Evolutionary conservation across 1,140 invertebrate species (phyloP).

Genomic region (Nilaparvata lugens): DNA sequence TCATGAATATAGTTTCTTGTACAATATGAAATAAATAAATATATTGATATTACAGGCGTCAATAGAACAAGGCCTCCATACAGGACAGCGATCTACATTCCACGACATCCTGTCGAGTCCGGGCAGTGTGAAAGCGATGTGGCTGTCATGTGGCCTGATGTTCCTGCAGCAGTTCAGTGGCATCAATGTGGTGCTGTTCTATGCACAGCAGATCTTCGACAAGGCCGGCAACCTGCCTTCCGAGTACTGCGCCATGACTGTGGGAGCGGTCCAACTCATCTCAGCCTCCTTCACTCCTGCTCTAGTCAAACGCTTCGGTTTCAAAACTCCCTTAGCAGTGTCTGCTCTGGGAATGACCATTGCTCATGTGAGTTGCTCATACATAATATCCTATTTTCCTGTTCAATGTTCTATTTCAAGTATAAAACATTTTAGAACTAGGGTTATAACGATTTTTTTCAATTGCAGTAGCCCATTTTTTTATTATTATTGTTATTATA

Average conservation of each 20-base stretch:
- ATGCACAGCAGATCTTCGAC: constrained; percentile 59
- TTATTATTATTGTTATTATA: too few relatives aligned
- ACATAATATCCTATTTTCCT: too few relatives aligned
- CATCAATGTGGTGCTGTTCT: constrained; percentile 53
- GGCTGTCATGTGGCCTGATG: constrained; percentile 60
- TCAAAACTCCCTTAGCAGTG: constrained; percentile 57
- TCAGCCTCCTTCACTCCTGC: constrained; percentile 57
- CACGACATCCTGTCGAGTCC: constrained; percentile 46
- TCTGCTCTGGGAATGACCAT: constrained; percentile 55
- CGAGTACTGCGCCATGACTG: constrained; percentile 60
- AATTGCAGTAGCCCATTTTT: too few relatives aligned
- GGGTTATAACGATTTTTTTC: too few relatives aligned
- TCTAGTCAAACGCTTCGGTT: constrained; percentile 64
- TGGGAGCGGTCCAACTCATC: constrained; percentile 61
- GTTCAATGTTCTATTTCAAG: too few relatives aligned
- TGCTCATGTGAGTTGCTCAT: constrained; percentile 33
- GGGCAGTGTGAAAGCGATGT: constrained; percentile 50
- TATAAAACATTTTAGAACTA: too few relatives aligned
- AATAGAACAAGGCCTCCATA: constrained; percentile 42
- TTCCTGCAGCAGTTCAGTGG: constrained; percentile 63
- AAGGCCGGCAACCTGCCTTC: constrained; percentile 50
- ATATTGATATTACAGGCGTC: constrained; percentile 30
- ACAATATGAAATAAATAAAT: too few relatives aligned
- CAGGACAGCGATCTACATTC: constrained; percentile 39
- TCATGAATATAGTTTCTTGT: too few relatives aligned